Evolutionary conservation across 2,797 vertebrate genomes (phyloP).

Genomic region (Allobates femoralis): DNA sequence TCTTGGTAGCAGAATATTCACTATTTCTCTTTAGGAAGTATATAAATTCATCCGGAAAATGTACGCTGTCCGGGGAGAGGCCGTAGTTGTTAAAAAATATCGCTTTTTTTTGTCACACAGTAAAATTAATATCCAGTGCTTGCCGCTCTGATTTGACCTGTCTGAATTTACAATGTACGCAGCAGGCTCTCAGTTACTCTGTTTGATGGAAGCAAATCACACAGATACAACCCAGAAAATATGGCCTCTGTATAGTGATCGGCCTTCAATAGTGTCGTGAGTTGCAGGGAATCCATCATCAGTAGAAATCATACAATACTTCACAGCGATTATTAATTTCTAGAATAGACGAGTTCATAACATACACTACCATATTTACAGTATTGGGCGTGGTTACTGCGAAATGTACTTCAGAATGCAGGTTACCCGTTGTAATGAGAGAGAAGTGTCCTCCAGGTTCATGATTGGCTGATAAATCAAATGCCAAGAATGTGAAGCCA

Average conservation of each 20-base stretch:
- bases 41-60: too few species aligned
- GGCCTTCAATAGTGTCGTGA: neutral
- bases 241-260: neutral
- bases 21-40: too few species aligned
- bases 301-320: neutral
- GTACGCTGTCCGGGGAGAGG: too few species aligned
- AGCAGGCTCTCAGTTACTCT: neutral
- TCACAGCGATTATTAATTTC: conserved; percentile 3
- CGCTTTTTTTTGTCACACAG: too few species aligned
- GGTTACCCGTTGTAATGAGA: neutral
- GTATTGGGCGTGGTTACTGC: neutral
- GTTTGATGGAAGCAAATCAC: neutral
- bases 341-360: neutral
- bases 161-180: neutral
- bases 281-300: neutral
- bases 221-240: neutral
- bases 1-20: too few species aligned
- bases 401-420: conserved; percentile 22
- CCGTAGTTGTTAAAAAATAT: conserved; percentile 7
- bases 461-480: conserved; percentile 29
- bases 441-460: conserved; percentile 14
- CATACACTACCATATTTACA: conserved; percentile 8
- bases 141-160: neutral
- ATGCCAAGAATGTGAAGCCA: conserved; percentile 31
- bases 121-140: neutral